phyloP scores from a whole-genome alignment of 2,888 invertebrate genomes.

The Melanophora roralis region DNA sequence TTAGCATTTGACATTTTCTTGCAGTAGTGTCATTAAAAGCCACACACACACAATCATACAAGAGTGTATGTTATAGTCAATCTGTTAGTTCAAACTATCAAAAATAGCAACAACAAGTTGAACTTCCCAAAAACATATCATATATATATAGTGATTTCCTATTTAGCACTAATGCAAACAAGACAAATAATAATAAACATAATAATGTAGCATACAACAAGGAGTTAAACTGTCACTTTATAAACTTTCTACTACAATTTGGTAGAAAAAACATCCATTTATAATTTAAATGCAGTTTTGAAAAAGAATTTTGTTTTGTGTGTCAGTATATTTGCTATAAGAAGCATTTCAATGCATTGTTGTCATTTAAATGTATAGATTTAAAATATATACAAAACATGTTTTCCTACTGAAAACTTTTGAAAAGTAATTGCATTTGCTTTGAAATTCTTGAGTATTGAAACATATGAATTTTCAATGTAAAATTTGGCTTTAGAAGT shows the following conservation, averaged over 20 bases:
- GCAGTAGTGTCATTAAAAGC: background rate
- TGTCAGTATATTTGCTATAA: background rate
- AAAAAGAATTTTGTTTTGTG: background rate
- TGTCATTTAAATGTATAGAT: slow-evolving; percentile 40
- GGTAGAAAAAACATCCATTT: background rate
- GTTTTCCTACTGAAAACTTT: background rate
- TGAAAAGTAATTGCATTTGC: slow-evolving; percentile 24
- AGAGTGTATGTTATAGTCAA: slow-evolving; percentile 3
- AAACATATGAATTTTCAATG: background rate
- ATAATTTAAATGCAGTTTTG: slow-evolving; percentile 25
- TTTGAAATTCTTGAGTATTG: background rate
- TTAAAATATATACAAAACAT: slow-evolving; percentile 30
- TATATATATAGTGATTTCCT: too few relatives aligned
- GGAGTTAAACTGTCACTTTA: slow-evolving; percentile 51
- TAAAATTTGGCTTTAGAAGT: slow-evolving; percentile 5
- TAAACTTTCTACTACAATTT: background rate
- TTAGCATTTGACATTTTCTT: slow-evolving; percentile 24
- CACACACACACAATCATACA: background rate
- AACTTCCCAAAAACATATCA: background rate
- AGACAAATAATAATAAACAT: slow-evolving; percentile 21
- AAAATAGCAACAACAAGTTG: slow-evolving; percentile 3
- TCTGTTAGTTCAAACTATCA: too few relatives aligned
- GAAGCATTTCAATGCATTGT: slow-evolving; percentile 1
- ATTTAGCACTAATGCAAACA: slow-evolving; percentile 44
- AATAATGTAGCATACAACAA: slow-evolving; percentile 35